Base-by-base conservation (phyloP, 2,797 vertebrate species). In the Pangasius mekongensis region DNA sequence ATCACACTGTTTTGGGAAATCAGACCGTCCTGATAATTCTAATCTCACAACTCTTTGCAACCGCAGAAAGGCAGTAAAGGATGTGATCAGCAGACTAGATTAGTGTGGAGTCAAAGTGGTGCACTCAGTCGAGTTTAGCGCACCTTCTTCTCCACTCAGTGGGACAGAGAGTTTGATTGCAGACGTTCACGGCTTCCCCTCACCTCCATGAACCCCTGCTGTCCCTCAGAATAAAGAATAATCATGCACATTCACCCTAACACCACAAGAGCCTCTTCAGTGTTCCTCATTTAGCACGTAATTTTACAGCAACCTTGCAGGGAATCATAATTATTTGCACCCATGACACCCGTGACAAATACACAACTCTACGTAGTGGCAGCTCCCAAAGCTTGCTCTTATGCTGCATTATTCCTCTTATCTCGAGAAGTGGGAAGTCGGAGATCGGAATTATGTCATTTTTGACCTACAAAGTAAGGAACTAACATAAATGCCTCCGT, bases 161-260 rank as follows among this genome's bases (percentile, higher is more conserved):
- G 49, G 81, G 74, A 86, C 77, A 89, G 83, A 87, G 67, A 88
- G 78, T 86, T 87, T 66, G 43, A 90, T 89, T 90, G 69, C 74
- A 76, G 20, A 76, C 62, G n/a, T 86, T 76, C 90, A 87, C 60
- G 62, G 67, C 89, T 60, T 88, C 56, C 39, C 85, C 87, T 84
- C n/a, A 90, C 56, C 87, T 89, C 81, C n/a, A 89, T 88, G 90
- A 92, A 91, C 90, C 87, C 54, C 64, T 56, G 56, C 90, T 91
- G 89, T 88, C 84, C 86, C 54, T 66, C 71, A 85, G 69, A 84
- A 56, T 43, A n/a, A 78, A 60, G 52, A 66, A 88, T 67, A 71
- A 62, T 13, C 24, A 62, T 60, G 62, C 2, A 62, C 86, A 84
- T 86, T 90, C 82, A 83, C 89, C 52, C 87, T 92, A 91, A 93